Base-by-base conservation (phyloP, 1,140 invertebrate species). In the Drosophila repleta region DNA sequence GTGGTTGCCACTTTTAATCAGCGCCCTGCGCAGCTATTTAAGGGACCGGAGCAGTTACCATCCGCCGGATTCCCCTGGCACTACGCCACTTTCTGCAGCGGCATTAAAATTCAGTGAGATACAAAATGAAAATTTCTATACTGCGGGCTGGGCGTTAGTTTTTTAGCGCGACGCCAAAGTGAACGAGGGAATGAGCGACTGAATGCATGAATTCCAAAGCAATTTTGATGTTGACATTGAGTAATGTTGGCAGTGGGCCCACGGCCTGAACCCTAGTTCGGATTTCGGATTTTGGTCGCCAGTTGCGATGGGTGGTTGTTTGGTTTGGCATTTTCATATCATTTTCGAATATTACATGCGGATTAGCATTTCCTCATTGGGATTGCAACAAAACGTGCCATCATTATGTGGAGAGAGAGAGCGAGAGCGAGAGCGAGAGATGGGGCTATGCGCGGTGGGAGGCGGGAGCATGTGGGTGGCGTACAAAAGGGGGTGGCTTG, bases 321-420 rank as follows among this genome's bases (percentile, higher is more conserved):
- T 87, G 78, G 78, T 66, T 76, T 88, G 76, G 79, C 73, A 89
- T 89, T 89, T 89, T 89, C 79, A 80, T 89, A 89, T 84, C 73
- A 89, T 89, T 90, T 90, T 88, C 83, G 88, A 83, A 90, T 90
- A 90, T 90, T 90, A 90, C 88, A 88, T 88, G 88, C 83, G 88
- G 88, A 90, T 90, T 90, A 90, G 88, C 83, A 90, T 88, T 90
- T 90, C 70, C 76, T 79, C 79, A 89, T 89, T 65, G 82, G 82
- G 75, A 88, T 87, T 82, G 82, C 83, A 87, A 77, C 75, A 76
- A 76, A 88, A 88, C 82, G 82, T 87, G 83, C 82, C 74, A 82
- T 82, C 78, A 24, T 71, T 67, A 67, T 64, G 53, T 21, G 20
- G 0, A 17, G 17, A 15, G 15, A 35, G 26, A 24, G 37, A 18